Evolutionary conservation across 2,113 vertebrate genomes (phyloP).

Genomic region (Ranitomeya variabilis): DNA sequence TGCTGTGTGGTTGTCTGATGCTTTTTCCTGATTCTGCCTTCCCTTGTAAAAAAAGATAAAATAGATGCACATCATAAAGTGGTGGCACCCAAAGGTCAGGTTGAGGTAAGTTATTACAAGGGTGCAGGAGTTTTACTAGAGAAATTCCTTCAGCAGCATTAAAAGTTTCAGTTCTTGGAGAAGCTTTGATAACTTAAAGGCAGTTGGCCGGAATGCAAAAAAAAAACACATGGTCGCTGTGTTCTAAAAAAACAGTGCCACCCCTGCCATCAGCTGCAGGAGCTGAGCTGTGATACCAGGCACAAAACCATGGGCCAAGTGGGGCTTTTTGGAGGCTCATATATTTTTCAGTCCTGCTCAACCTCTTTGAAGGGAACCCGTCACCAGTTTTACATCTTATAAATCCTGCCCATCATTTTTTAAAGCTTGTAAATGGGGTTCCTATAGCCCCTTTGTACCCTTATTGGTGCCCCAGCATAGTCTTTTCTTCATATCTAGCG

Average conservation of each 20-base stretch:
- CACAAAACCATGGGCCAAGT: too few species aligned
- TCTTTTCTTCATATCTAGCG: too few species aligned
- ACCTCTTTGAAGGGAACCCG: too few species aligned
- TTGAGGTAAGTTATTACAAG: neutral
- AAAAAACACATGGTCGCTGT: neutral
- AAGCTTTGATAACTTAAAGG: neutral
- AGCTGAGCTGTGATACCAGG: too few species aligned
- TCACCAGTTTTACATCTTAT: too few species aligned
- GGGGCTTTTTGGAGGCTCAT: too few species aligned
- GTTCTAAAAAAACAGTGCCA: neutral
- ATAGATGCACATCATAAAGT: neutral
- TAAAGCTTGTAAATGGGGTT: too few species aligned
- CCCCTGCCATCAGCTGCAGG: neutral
- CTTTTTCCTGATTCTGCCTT: too few species aligned
- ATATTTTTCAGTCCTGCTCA: too few species aligned
- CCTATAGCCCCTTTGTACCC: too few species aligned
- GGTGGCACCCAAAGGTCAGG: neutral
- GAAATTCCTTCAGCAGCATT: neutral
- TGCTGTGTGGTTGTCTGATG: neutral
- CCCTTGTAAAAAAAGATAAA: neutral
- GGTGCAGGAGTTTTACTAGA: slow-evolving; percentile 5
- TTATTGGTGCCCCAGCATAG: too few species aligned
- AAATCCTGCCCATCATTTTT: too few species aligned
- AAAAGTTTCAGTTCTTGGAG: neutral
- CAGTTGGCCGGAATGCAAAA: neutral